Percentiles rank a stretch among this genome's conserved stretches.
Evolutionary conservation across 2,888 invertebrate species (phyloP).

Genomic region (Archips xylosteana): DNA sequence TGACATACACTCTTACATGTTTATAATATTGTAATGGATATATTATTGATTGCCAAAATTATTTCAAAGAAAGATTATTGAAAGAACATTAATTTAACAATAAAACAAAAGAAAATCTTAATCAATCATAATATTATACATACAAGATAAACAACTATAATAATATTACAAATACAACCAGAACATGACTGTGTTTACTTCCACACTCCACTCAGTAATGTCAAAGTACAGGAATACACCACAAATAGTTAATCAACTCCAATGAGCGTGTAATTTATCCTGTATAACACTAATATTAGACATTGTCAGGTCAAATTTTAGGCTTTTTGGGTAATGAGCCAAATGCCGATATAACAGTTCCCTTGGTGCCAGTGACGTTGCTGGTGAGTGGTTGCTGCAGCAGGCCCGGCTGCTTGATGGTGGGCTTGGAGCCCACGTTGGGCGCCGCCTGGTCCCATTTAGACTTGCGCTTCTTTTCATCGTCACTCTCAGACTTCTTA

Average conservation of each 20-base stretch:
- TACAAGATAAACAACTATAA: background rate
- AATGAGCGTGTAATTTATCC: background rate
- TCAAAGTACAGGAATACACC: background rate
- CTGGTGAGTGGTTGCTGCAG: constrained; percentile 91
- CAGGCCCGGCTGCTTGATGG: constrained; percentile 88
- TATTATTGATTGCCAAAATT: too few relatives aligned
- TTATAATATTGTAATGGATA: too few relatives aligned
- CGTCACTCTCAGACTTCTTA: constrained; percentile 88
- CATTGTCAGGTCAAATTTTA: constrained; percentile 70
- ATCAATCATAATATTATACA: background rate
- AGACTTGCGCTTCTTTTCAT: constrained; percentile 94
- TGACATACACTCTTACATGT: too few relatives aligned
- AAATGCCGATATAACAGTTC: constrained; percentile 96
- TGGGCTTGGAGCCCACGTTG: constrained; percentile 82
- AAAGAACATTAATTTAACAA: too few relatives aligned
- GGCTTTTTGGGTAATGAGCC: constrained; percentile 95
- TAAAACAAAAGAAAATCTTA: background rate
- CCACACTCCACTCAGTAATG: background rate
- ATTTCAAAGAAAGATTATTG: too few relatives aligned
- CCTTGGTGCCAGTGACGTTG: constrained; percentile 94
- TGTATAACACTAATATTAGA: background rate
- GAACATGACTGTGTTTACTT: background rate
- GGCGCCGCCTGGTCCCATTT: constrained; percentile 96
- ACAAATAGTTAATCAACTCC: background rate
- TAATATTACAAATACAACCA: background rate